Evolutionary conservation across 1,140 invertebrate species (phyloP).

Genomic region (Wiebesia pumilae): DNA sequence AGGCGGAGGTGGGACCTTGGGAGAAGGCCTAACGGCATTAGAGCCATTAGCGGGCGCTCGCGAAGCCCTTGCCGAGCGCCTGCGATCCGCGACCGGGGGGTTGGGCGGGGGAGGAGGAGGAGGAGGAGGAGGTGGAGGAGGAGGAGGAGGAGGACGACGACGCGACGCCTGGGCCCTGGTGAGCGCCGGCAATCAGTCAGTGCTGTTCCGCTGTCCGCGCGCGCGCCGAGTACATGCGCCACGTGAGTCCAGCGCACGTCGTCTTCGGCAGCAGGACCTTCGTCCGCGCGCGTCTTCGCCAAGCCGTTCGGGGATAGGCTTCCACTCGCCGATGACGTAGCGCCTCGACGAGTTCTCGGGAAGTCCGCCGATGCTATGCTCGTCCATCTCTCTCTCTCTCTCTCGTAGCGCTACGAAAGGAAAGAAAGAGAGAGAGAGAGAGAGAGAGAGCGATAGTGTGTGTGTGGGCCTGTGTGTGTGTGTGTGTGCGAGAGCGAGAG

Average conservation of each 20-base stretch:
- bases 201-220: background rate
- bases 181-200: conserved; percentile 13
- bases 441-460: conserved; percentile 19
- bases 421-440: conserved; percentile 2
- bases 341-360: background rate
- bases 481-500: conserved; percentile 14
- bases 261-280: background rate
- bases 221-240: background rate
- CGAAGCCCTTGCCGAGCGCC: background rate
- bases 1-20: no score
- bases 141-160: background rate
- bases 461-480: no score
- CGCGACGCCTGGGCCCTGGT: background rate
- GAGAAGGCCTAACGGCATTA: background rate
- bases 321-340: conserved; percentile 4
- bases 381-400: background rate
- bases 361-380: background rate
- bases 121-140: background rate
- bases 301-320: no score
- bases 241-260: background rate
- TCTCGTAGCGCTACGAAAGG: background rate
- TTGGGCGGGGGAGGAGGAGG: background rate
- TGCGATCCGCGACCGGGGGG: background rate
- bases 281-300: background rate
- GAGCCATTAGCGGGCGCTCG: background rate